Evolutionary conservation across 92 coral and sea anemone genomes (phyloP), one percentile per base, ranked within the genome.

Genomic region (Chrysogorgia sp.): DNA sequence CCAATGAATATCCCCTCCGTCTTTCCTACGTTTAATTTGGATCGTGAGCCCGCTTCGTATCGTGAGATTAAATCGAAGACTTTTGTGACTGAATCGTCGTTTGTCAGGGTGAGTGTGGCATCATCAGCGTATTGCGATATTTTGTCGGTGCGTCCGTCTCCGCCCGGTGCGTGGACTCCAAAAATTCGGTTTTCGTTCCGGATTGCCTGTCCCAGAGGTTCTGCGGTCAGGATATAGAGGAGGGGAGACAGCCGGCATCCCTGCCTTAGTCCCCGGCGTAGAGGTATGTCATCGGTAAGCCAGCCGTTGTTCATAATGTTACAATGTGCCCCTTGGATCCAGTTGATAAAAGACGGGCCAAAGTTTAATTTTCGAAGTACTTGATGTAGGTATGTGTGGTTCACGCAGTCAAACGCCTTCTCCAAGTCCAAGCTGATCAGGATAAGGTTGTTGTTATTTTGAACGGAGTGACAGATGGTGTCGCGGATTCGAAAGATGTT

Each of bases 21-120:
- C n/a, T n/a, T n/a, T n/a, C n/a, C n/a, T n/a, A n/a, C n/a, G 58
- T 76, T 83, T 19, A 83, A 67, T 29, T 65, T 66, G 10, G 83
- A 52, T 10, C 69, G 70, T 5, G 78, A 49, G 61, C 62, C 87
- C 7, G 34, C 34, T 32, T 84, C 88, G 28, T 49, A 84, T 0
- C 40, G 30, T 10, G 22, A 7, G 8, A 78, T 33, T n/a, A 68
- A 25, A 10, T 71, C 23, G 34, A 84, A 84, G 14, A 53, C 64
- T 10, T 22, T 0, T 5, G 13, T 25, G 19, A 77, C 50, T 0
- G 84, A 77, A 35, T 17, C 59, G 0, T 56, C 63, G 35, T 67
- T 32, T 28, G 40, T 15, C 14, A 79, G 32, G 3, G 72, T 57
- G 12, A 84, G 67, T 0, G 88, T 58, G 26, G 52, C 35, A 7